Base-by-base conservation (phyloP, 2,797 vertebrate genomes). In the Poecilia wingei region DNA sequence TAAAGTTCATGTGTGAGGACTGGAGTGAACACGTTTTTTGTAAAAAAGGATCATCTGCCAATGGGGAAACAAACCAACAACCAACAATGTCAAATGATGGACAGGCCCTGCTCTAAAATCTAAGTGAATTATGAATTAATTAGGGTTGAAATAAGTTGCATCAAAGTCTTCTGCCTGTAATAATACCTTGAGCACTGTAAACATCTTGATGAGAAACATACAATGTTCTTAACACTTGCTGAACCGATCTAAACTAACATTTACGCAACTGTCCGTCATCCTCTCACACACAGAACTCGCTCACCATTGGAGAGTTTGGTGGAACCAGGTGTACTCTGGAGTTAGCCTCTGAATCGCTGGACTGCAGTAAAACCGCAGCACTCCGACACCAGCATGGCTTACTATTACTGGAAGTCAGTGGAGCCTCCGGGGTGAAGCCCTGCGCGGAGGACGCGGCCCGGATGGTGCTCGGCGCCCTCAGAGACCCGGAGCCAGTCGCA, bases 261-360 rank as follows among this genome's bases (percentile, higher is more conserved):
- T 61, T 61, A 16, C 28, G 4, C 28, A 61, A 2, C 28, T 6
- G 57, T 2, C 28, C 2, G 57, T 1, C 13, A 6, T 31, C 5
- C 59, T 33, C 31, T 61, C 14, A 14, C 6, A 31, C 57, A 31
- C 28, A 61, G 59, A 33, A 33, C 31, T 64, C 64, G 85, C 93
- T 93, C 84, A 94, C 90, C 84, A 43, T 93, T 1, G 95, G 96
- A 41, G 96, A 95, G 86, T 96, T 96, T n/a, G 96, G 95, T 0
- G 96, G 96, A 55, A 91, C 96, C 0, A 92, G 83, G 88, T 95
- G 86, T 8, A 84, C 66, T 45, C 94, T 92, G 81, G 78, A 78
- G 41, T 94, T 95, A 16, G 74, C 77, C 46, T 95, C 95, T 1
- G 95, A 96, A 4, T 93, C 95, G 28, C 93, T 95, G 89, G 89